These are phyloP conservation scores for Stictonetta naevosa DNA, from an alignment of 2,113 vertebrate genomes.

Conservation along the genomic window DNA sequence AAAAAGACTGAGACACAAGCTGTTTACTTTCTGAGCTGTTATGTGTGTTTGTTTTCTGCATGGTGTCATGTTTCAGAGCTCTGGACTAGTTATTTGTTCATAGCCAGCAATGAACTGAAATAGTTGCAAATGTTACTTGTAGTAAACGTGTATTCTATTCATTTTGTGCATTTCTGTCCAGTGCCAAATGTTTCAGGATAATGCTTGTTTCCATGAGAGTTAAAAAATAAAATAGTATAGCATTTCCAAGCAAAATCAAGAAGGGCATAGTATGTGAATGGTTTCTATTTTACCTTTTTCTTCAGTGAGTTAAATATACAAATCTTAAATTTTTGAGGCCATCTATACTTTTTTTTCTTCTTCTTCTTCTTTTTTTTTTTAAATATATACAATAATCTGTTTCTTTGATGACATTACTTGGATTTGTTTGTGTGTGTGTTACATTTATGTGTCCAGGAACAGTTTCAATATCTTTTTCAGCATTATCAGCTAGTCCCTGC, in stretches of 20 bases:
- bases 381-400: neutral
- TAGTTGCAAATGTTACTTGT: neutral
- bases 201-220: neutral
- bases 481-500: conserved; percentile 13
- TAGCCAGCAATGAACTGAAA: neutral
- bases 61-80: neutral
- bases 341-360: neutral
- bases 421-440: neutral
- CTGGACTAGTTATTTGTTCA: neutral
- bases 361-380: neutral
- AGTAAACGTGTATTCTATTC: neutral
- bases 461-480: neutral
- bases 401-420: neutral
- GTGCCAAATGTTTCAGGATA: neutral
- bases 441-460: neutral
- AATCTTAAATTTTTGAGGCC: neutral
- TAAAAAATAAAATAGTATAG: neutral
- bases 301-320: neutral
- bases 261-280: neutral
- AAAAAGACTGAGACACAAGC: neutral
- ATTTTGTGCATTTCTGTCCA: neutral
- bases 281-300: neutral
- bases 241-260: neutral
- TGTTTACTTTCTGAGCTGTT: neutral
- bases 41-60: neutral